Evolutionary conservation across 2,797 vertebrate species (phyloP), one percentile per base, ranked within the genome.

Genomic region (Pipistrellus kuhlii): DNA sequence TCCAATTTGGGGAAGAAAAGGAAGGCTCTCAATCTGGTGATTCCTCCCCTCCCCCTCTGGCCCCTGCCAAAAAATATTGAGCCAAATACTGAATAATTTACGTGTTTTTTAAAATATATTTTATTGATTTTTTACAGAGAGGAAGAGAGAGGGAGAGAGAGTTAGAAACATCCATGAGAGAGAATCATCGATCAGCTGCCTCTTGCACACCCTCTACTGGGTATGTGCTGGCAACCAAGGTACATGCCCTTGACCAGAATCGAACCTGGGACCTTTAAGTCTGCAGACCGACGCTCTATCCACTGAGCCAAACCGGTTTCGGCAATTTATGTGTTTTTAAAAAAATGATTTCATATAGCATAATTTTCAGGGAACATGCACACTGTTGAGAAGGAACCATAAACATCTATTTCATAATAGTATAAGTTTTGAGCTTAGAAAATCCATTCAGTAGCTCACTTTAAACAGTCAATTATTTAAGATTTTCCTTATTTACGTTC

Each of bases 381-480:
- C 44, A 82, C 8, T 35, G 5, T 20, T 82, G 69, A 81, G 32
- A 91, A 73, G 35, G 30, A 78, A 68, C 46, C 53, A 46, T 27
- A 89, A 89, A 89, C 62, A 88, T 77, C 13, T 55, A 18, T 85
- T 68, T 76, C 15, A 91, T 8, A 46, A 55, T 66, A 35, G n/a
- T 44, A 53, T 11, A 80, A 71, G 30, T 80, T 94, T 77, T 51
- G 68, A 89, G 41, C 35, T 73, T 80, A 80, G 62, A 35, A 77
- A 77, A 77, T 35, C 48, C n/a, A 35, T 35, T 55, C 75, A 55
- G 48, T 55, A 21, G 51, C 12, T 77, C 75, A 77, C 53, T 77
- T 77, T 35, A 81, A 89, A 77, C 10, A 64, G 57, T 44, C 38
- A 41, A 41, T 44, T 81, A 81, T 82, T 81, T 90, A 53, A 69